Evolutionary conservation across 1,140 invertebrate species (phyloP).

Genomic region (Nephila pilipes): DNA sequence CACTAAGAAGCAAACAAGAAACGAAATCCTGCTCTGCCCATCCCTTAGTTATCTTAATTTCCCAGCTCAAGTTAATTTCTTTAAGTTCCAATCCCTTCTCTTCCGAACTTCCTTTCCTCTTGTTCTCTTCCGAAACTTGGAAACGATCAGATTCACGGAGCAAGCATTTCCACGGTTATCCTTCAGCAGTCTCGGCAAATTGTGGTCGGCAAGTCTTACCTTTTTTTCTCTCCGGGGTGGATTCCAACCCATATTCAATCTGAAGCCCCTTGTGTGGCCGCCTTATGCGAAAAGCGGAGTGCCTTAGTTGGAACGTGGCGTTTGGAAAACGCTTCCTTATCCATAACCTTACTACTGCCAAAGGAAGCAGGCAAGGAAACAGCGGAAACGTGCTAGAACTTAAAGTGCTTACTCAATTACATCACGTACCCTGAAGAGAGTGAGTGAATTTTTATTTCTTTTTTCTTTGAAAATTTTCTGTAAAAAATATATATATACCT

Average conservation of each 20-base stretch:
- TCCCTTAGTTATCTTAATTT: not conserved
- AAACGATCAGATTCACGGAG: not conserved
- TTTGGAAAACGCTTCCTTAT: slow-evolving; percentile 60
- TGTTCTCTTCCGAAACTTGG: not conserved
- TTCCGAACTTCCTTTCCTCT: no score
- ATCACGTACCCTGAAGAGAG: slow-evolving; percentile 88
- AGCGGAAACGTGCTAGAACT: slow-evolving; percentile 89
- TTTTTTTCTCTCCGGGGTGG: not conserved
- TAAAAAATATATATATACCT: no score
- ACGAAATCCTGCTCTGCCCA: not conserved
- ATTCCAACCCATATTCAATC: not conserved
- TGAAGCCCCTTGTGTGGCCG: slow-evolving; percentile 61
- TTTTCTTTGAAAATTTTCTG: not conserved
- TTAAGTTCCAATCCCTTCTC: not conserved
- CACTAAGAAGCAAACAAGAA: not conserved
- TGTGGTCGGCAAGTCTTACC: not conserved
- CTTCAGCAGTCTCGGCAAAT: no score
- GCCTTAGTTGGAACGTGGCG: slow-evolving; percentile 71
- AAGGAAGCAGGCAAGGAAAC: slow-evolving; percentile 89
- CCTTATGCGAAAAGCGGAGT: slow-evolving; percentile 73
- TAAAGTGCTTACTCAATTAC: slow-evolving; percentile 88
- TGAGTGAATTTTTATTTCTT: not conserved
- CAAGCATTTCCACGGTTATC: not conserved
- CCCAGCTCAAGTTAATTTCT: not conserved
- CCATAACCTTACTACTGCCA: slow-evolving; percentile 85